Percentiles rank a stretch among this genome's conserved stretches.
These are phyloP conservation scores for Drosophila nikananu DNA, from an alignment of 1,140 invertebrate species.

Conservation along the genomic window DNA sequence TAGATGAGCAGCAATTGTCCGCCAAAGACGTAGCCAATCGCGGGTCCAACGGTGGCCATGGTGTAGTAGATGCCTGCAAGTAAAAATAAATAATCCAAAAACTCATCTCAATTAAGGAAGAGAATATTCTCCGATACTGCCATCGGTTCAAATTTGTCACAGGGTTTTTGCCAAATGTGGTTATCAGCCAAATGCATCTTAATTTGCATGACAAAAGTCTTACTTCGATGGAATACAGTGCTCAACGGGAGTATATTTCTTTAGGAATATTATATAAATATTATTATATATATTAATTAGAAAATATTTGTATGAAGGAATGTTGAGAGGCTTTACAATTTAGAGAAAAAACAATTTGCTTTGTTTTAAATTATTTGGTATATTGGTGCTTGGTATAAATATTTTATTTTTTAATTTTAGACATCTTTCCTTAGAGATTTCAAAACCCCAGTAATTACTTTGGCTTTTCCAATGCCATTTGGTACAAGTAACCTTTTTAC, in stretches of 20 bases:
- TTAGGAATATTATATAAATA: too few relatives aligned
- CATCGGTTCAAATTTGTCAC: neutral
- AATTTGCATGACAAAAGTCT: slow-evolving; percentile 66
- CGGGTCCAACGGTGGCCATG: slow-evolving; percentile 93
- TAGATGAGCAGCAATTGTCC: slow-evolving; percentile 92
- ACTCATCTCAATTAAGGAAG: slow-evolving; percentile 7
- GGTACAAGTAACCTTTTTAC: too few relatives aligned
- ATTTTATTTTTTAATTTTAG: too few relatives aligned
- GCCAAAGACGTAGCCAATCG: slow-evolving; percentile 92
- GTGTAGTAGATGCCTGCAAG: slow-evolving; percentile 91
- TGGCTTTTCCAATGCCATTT: too few relatives aligned
- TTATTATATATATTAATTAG: too few relatives aligned
- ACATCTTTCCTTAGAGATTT: too few relatives aligned
- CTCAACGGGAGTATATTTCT: neutral
- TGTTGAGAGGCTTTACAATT: too few relatives aligned
- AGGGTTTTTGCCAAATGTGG: neutral
- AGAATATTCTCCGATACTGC: neutral
- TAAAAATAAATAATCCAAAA: slow-evolving; percentile 26
- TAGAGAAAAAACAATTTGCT: too few relatives aligned
- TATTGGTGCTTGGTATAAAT: too few relatives aligned
- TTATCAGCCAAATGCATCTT: slow-evolving; percentile 64
- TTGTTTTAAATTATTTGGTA: too few relatives aligned
- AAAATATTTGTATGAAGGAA: neutral
- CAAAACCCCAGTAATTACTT: too few relatives aligned
- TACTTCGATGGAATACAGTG: slow-evolving; percentile 1